These are phyloP conservation scores for Lethrus apterus DNA, from an alignment of 1,140 invertebrate genomes.

Conservation along the genomic window DNA sequence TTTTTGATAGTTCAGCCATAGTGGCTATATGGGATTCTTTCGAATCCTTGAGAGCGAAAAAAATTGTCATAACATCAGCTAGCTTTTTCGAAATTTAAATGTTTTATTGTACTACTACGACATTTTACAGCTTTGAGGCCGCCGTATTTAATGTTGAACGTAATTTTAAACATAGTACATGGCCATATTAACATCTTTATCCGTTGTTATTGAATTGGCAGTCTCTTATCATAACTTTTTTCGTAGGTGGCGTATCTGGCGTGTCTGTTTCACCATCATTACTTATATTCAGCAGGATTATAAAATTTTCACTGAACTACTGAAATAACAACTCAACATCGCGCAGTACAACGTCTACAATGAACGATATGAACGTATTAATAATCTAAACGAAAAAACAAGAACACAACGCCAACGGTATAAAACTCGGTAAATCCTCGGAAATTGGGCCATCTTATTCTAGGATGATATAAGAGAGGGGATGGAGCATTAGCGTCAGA, in stretches of 20 bases:
- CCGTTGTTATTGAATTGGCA: slow-evolving; percentile 9
- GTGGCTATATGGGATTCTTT: slow-evolving; percentile 3
- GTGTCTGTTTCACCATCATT: slow-evolving; percentile 2
- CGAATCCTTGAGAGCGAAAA: slow-evolving; percentile 1
- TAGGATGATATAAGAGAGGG: no score
- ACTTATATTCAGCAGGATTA: no score
- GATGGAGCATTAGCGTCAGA: no score
- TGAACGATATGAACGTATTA: no score
- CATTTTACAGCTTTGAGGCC: slow-evolving; percentile 6
- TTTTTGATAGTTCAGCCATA: slow-evolving; percentile 6
- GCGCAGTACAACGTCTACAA: no score
- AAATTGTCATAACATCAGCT: slow-evolving; percentile 1
- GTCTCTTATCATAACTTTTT: slow-evolving; percentile 4
- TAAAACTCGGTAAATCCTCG: no score
- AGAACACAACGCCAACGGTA: no score
- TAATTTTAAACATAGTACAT: slow-evolving; percentile 8
- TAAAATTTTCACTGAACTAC: no score
- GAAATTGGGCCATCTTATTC: no score
- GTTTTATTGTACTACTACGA: background rate
- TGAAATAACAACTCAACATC: no score
- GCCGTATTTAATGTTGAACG: slow-evolving; percentile 2
- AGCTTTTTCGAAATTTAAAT: slow-evolving; percentile 8
- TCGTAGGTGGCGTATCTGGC: slow-evolving; percentile 3
- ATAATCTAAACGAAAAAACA: no score
- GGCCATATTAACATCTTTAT: slow-evolving; percentile 7